These are phyloP conservation scores for Thalassaphorura encarpata DNA, from an alignment of 1,140 invertebrate genomes.

Conservation along the genomic window DNA sequence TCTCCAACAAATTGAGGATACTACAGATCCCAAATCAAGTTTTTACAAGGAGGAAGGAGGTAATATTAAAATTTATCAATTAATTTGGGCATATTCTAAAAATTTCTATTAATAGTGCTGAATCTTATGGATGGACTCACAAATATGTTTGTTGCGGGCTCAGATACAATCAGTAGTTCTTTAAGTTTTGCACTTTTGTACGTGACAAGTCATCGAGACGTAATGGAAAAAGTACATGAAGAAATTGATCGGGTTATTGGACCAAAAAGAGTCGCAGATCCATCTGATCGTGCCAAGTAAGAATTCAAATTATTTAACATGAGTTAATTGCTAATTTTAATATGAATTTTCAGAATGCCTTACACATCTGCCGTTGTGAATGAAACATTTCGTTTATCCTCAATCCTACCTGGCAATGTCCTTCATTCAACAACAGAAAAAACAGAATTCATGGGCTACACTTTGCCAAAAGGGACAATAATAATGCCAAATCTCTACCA, in stretches of 20 bases:
- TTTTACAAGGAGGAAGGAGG: conserved; percentile 8
- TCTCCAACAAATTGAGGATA: conserved; percentile 8
- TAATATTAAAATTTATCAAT: background rate
- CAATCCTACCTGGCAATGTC: conserved; percentile 28
- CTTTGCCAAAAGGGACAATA: conserved; percentile 29
- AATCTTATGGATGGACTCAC: conserved; percentile 7
- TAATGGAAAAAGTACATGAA: conserved; percentile 63
- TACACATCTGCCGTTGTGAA: conserved; percentile 29
- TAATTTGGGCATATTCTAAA: background rate
- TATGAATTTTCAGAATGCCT: conserved; percentile 35
- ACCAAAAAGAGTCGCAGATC: conserved; percentile 31
- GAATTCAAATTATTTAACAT: too few relatives aligned
- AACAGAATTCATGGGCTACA: conserved; percentile 34
- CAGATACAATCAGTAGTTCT: conserved; percentile 67
- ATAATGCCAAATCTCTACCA: conserved; percentile 34
- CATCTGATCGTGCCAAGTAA: background rate
- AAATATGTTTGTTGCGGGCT: conserved; percentile 53
- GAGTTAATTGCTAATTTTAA: too few relatives aligned
- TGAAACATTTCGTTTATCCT: conserved; percentile 26
- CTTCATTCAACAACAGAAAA: conserved; percentile 29
- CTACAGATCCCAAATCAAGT: background rate
- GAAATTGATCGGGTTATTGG: conserved; percentile 69
- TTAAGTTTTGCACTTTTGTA: conserved; percentile 68
- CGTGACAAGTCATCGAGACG: conserved; percentile 59
- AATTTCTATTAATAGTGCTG: conserved; percentile 5